Conservation (phyloP, 2,888 invertebrate genomes). For the Xestia xanthographa region DNA sequence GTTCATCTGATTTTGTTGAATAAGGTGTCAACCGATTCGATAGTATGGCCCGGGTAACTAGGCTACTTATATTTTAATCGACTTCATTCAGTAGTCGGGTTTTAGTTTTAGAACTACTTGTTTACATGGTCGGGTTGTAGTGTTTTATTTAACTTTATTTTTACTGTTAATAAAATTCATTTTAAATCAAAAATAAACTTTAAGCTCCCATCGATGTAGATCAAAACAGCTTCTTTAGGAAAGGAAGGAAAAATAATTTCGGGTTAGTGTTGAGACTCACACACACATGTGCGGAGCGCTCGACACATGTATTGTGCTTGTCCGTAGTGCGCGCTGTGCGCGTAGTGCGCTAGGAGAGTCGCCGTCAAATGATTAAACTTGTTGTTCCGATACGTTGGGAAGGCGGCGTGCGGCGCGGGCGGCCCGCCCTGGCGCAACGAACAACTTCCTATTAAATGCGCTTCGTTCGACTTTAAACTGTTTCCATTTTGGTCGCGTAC, state of each 20-base stretch:
- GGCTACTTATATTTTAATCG: no score
- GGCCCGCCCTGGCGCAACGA: background rate
- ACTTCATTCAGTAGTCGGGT: no score
- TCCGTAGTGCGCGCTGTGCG: background rate
- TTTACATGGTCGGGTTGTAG: no score
- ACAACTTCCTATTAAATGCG: constrained; percentile 41
- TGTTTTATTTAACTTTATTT: no score
- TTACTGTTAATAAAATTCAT: no score
- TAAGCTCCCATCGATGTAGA: no score
- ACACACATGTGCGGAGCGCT: background rate
- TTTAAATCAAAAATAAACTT: no score
- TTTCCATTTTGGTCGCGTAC: constrained; percentile 44
- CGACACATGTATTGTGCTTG: background rate
- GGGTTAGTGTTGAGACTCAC: background rate
- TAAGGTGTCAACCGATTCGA: no score
- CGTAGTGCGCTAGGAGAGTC: constrained; percentile 7
- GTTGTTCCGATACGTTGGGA: constrained; percentile 5
- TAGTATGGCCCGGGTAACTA: no score
- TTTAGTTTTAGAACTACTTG: no score
- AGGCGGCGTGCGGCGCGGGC: background rate
- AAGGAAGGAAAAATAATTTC: background rate
- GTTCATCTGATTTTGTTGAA: no score
- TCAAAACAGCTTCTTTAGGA: background rate
- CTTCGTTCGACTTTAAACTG: constrained; percentile 36
- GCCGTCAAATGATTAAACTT: constrained; percentile 59